Evolutionary conservation across 2,113 vertebrate genomes (phyloP), one percentile per base, ranked within the genome.

Genomic region (Halcyon senegalensis): DNA sequence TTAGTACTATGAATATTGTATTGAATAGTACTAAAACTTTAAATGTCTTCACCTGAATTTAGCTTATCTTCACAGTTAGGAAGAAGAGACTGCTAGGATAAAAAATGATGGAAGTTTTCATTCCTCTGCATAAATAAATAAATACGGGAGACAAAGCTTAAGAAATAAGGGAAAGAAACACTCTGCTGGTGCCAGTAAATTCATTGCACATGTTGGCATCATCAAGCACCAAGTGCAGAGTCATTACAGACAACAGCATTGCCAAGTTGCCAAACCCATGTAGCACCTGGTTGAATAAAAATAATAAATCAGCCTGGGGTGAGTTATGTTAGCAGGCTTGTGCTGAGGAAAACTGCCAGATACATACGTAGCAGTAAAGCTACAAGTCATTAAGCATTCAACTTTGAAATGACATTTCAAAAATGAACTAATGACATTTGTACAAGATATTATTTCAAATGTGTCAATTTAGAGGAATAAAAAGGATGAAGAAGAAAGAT

Each of bases 241-340:
- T 70, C 75, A 69, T 93, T 90, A 88, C 6, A 92, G 75, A 78
- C 85, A 94, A 80, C 23, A 80, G 19, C 25, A 37, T 6, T 86
- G 59, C 50, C 75, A 94, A 96, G 82, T 67, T 90, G 68, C 92
- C 90, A 97, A 96, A 86, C 23, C 14, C 35, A 24, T 86, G 39
- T 39, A 94, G 23, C 75, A 92, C 92, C 90, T 94, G 72, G 85
- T 74, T 93, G 60, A 96, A 90, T 63, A 90, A 95, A 94, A 93
- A 67, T 59, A 84, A 91, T 89, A 94, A 89, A 95, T 93, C 94
- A 94, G 33, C 30, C 41, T 77, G 27, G 74, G 82, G 75, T 74
- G 85, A 88, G 72, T 92, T 86, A 90, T 48, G 77, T 85, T 80
- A 93, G 55, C 31, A 77, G 31, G 37, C 20, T 93, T 16, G 4